These are phyloP conservation scores for Ranitomeya imitator DNA, from an alignment of 2,113 vertebrate species.

Conservation along the genomic window DNA sequence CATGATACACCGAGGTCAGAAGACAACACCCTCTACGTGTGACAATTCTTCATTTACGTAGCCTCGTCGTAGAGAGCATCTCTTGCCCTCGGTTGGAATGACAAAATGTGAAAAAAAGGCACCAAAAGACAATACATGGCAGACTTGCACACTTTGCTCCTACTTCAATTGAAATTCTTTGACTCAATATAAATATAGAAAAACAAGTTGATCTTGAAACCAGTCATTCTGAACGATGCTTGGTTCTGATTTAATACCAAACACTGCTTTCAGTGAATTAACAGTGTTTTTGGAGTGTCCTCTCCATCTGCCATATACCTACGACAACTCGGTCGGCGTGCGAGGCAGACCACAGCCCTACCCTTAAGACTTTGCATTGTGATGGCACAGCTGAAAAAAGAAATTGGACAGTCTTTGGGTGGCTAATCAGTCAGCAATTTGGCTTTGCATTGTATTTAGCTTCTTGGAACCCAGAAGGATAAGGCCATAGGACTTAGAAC, in stretches of 20 bases:
- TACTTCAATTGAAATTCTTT: constrained; percentile 25
- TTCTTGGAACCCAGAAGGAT: constrained; percentile 5
- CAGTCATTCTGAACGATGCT: background rate
- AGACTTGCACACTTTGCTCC: background rate
- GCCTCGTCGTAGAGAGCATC: background rate
- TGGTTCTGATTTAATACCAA: too few relatives aligned
- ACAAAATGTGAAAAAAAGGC: background rate
- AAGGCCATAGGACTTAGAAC: background rate
- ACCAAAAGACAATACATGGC: background rate
- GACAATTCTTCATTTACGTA: background rate
- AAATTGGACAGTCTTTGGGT: background rate
- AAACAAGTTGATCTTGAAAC: background rate
- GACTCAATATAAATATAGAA: background rate
- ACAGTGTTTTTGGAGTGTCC: background rate
- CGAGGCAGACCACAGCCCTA: background rate
- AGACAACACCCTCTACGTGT: background rate
- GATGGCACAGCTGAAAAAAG: constrained; percentile 35
- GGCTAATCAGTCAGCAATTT: constrained; percentile 23
- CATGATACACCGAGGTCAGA: background rate
- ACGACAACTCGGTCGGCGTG: background rate
- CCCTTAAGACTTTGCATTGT: constrained; percentile 26
- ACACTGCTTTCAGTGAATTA: background rate
- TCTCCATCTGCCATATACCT: background rate
- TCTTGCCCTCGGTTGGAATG: constrained; percentile 30
- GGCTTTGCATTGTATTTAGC: constrained; percentile 5